Percentiles rank a stretch among this genome's conserved stretches.
Evolutionary conservation across 2,113 vertebrate genomes (phyloP).

Genomic region (Scopus umbretta): DNA sequence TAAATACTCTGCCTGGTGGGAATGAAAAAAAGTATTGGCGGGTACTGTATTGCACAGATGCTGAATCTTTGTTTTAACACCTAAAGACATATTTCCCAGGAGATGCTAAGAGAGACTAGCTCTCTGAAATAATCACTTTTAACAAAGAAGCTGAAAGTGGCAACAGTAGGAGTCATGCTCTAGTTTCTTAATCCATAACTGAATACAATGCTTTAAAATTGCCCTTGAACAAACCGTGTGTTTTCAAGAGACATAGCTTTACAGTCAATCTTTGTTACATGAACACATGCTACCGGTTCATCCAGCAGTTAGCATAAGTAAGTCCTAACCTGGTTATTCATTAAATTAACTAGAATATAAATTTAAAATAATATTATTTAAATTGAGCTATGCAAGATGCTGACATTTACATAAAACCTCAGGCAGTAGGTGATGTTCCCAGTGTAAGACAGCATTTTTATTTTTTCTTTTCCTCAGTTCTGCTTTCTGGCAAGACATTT

Average conservation of each 20-base stretch:
- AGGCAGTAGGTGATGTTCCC: not conserved
- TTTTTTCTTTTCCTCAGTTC: not conserved
- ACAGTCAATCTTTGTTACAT: not conserved
- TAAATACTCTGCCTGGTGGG: not conserved
- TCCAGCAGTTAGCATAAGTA: not conserved
- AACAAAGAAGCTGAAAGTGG: not conserved
- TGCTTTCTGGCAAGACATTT: not conserved
- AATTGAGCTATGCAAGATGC: not conserved
- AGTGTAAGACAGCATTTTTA: not conserved
- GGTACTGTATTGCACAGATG: not conserved
- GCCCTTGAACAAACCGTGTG: not conserved
- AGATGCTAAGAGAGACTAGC: not conserved
- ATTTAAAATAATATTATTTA: not conserved
- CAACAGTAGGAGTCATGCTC: not conserved
- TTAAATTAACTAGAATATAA: not conserved
- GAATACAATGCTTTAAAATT: not conserved
- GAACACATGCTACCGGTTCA: not conserved
- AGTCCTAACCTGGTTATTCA: conserved; percentile 3
- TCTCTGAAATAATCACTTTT: not conserved
- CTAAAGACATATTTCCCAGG: not conserved
- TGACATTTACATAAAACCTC: not conserved
- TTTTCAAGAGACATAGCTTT: not conserved
- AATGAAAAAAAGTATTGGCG: not conserved
- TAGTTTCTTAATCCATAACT: not conserved
- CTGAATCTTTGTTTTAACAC: not conserved